Percentiles rank a stretch among this genome's conserved stretches.
These are phyloP conservation scores for Diachrysia chrysitis DNA, from an alignment of 2,888 invertebrate species.

Conservation along the genomic window DNA sequence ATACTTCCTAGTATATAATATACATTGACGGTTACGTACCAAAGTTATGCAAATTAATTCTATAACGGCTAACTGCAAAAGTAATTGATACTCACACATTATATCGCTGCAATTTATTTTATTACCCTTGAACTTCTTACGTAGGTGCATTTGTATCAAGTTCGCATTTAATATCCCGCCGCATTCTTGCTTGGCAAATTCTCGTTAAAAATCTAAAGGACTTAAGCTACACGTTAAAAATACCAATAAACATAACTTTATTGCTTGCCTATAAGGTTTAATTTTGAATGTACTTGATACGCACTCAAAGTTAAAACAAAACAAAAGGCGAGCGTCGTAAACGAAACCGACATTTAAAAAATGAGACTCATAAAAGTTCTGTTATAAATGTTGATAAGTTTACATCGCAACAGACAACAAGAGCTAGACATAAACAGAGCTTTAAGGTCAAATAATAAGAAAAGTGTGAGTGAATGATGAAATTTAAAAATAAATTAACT, in stretches of 20 bases:
- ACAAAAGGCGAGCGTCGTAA: slow-evolving; percentile 22
- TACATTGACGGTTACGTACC: slow-evolving; percentile 22
- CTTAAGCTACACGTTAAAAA: neutral
- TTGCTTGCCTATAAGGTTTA: neutral
- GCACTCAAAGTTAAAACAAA: slow-evolving; percentile 36
- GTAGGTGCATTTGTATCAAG: slow-evolving; percentile 61
- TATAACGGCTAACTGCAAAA: slow-evolving; percentile 15
- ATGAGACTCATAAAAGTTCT: slow-evolving; percentile 12
- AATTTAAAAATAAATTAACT: too few relatives aligned
- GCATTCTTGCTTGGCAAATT: slow-evolving; percentile 36
- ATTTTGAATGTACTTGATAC: neutral
- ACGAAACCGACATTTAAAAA: slow-evolving; percentile 13
- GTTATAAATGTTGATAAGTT: slow-evolving; percentile 11
- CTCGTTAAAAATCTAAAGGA: slow-evolving; percentile 10
- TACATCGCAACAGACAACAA: neutral
- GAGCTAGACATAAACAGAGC: neutral
- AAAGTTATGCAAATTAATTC: neutral
- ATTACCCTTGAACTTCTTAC: slow-evolving; percentile 69
- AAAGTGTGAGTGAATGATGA: too few relatives aligned
- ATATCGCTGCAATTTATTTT: slow-evolving; percentile 20
- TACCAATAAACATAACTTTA: slow-evolving; percentile 10
- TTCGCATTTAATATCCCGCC: slow-evolving; percentile 55
- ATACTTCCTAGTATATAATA: neutral
- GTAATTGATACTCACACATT: slow-evolving; percentile 26
- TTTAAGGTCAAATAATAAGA: too few relatives aligned